Conservation (phyloP, 2,113 vertebrate species). For the Geococcyx californianus region DNA sequence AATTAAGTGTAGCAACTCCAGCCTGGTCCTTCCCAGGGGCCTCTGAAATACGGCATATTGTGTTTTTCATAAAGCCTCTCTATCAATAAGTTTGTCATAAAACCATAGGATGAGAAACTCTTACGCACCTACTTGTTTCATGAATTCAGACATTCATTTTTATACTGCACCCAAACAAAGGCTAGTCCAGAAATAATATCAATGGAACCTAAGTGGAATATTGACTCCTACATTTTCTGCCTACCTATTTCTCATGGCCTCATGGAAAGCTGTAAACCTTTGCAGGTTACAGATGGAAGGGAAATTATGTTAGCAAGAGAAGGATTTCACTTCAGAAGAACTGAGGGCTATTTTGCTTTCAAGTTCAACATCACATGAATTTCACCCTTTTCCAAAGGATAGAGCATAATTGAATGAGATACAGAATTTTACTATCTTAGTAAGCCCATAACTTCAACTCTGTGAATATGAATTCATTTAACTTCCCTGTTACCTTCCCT, state of each 20-base stretch:
- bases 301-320: not conserved
- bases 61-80: not conserved
- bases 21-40: not conserved
- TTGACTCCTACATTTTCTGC: not conserved
- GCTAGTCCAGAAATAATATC: not conserved
- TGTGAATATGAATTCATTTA: not conserved
- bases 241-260: not conserved
- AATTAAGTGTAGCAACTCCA: constrained; percentile 7
- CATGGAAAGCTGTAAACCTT: not conserved
- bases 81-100: not conserved
- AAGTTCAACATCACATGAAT: not conserved
- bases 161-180: not conserved
- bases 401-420: not conserved
- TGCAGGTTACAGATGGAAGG: not conserved
- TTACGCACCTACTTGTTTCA: not conserved
- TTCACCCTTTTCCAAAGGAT: not conserved
- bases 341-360: not conserved
- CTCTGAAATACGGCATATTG: not conserved
- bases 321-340: not conserved
- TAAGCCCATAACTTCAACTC: not conserved
- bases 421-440: not conserved
- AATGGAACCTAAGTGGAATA: not conserved
- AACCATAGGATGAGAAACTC: not conserved
- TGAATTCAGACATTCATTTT: not conserved
- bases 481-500: not conserved